Percentiles rank a stretch among this genome's conserved stretches.
phyloP scores from a whole-genome alignment of 2,888 invertebrate species.

The Allygus modestus region DNA sequence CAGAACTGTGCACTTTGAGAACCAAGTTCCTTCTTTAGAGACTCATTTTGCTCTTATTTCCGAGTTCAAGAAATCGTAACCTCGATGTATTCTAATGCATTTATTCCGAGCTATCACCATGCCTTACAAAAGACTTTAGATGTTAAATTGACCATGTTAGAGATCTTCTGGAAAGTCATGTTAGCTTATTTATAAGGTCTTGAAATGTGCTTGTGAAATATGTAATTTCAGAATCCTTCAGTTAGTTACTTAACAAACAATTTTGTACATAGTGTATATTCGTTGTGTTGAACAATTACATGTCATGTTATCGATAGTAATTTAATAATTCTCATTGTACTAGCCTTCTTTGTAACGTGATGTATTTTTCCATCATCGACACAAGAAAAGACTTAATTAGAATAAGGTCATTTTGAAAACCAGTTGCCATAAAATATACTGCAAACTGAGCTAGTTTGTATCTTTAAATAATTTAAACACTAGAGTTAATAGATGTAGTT shows the following conservation, averaged over 20 bases:
- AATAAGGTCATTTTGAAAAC: neutral
- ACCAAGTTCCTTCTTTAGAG: constrained; percentile 78
- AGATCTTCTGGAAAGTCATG: neutral
- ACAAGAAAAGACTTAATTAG: neutral
- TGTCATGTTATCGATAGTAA: neutral
- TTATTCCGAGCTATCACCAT: neutral
- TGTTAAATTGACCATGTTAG: neutral
- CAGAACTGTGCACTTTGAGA: constrained; percentile 81
- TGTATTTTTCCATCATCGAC: neutral
- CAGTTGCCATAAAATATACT: neutral
- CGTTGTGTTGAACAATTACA: neutral
- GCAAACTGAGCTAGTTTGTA: too few relatives aligned
- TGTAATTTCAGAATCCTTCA: neutral
- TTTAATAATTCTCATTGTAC: neutral
- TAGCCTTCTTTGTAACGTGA: neutral
- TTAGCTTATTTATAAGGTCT: neutral
- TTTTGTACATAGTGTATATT: constrained; percentile 9
- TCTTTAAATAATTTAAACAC: neutral
- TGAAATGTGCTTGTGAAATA: neutral
- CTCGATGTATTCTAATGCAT: constrained; percentile 3
- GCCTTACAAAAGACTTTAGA: constrained; percentile 5
- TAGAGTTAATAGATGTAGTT: neutral
- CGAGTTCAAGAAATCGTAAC: constrained; percentile 75
- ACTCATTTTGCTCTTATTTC: constrained; percentile 88
- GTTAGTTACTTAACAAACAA: neutral